Evolutionary conservation across 2,888 invertebrate genomes (phyloP).

Genomic region (Dynastes maya): DNA sequence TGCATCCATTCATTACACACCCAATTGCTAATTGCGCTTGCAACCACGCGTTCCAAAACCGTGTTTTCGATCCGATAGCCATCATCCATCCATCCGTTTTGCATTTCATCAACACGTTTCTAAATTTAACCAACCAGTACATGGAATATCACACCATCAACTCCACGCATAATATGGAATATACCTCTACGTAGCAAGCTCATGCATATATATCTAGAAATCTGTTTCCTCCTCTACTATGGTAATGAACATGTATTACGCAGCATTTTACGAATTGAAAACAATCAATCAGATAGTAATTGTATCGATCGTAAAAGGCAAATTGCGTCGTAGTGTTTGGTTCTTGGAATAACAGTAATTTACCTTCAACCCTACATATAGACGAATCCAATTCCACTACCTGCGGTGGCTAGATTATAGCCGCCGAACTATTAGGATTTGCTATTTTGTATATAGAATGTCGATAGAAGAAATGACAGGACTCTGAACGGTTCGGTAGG

Average conservation of each 20-base stretch:
- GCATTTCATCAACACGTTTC: too few relatives aligned
- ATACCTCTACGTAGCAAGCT: too few relatives aligned
- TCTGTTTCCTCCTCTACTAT: not conserved
- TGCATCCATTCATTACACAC: too few relatives aligned
- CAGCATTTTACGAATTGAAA: slow-evolving; percentile 29
- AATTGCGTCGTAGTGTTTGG: slow-evolving; percentile 22
- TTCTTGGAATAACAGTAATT: slow-evolving; percentile 29
- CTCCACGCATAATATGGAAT: too few relatives aligned
- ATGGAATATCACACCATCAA: too few relatives aligned
- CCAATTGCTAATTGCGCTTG: too few relatives aligned
- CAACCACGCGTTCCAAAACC: too few relatives aligned
- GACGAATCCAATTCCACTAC: slow-evolving; percentile 15
- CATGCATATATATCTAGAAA: too few relatives aligned
- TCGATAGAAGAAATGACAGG: not conserved
- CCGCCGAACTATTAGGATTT: not conserved
- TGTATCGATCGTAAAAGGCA: slow-evolving; percentile 31
- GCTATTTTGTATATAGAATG: not conserved
- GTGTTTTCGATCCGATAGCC: too few relatives aligned
- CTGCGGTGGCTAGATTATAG: too few relatives aligned
- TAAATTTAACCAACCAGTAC: too few relatives aligned
- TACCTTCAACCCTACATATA: not conserved
- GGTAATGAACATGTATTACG: slow-evolving; percentile 19
- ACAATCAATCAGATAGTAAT: slow-evolving; percentile 45
- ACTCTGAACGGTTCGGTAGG: not conserved
- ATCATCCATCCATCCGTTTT: too few relatives aligned